A percentile compares a stretch with the other conserved stretches of the same genome.
Evolutionary conservation across 1,140 invertebrate genomes (phyloP).

Genomic region (Caenorhabditis brenneri): DNA sequence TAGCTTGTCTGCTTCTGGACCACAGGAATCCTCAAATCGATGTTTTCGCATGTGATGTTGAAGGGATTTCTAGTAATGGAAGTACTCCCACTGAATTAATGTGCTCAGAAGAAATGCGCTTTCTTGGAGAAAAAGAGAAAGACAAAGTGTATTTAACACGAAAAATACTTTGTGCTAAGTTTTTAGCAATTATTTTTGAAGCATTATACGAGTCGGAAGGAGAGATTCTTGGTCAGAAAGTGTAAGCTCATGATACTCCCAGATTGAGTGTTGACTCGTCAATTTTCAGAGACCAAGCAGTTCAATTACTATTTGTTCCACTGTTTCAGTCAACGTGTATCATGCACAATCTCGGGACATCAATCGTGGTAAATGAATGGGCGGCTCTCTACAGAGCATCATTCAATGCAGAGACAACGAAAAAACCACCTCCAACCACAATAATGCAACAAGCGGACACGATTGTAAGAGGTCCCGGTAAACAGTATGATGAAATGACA

Average conservation of each 20-base stretch:
- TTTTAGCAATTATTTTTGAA: slow-evolving; percentile 42
- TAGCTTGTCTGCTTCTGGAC: neutral
- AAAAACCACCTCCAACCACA: slow-evolving; percentile 10
- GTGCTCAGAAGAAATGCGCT: slow-evolving; percentile 38
- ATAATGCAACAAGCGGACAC: neutral
- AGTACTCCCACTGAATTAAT: neutral
- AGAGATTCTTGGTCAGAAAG: slow-evolving; percentile 31
- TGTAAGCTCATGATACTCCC: neutral
- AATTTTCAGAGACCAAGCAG: slow-evolving; percentile 41
- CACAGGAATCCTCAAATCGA: slow-evolving; percentile 23
- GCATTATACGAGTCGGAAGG: slow-evolving; percentile 31
- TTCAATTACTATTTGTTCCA: slow-evolving; percentile 50
- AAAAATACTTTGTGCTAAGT: slow-evolving; percentile 46
- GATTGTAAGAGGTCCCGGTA: slow-evolving; percentile 9
- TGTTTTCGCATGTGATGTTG: slow-evolving; percentile 7
- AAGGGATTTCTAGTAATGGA: neutral
- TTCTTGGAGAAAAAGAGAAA: slow-evolving; percentile 44
- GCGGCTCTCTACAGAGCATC: slow-evolving; percentile 25
- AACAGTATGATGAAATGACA: slow-evolving; percentile 22
- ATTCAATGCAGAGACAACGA: neutral
- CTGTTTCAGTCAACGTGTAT: slow-evolving; percentile 37
- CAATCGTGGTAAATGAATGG: slow-evolving; percentile 47
- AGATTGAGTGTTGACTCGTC: neutral
- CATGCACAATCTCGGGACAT: slow-evolving; percentile 43
- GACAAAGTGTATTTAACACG: slow-evolving; percentile 43